Evolutionary conservation across 1,140 invertebrate genomes (phyloP).

Genomic region (Drosophila repleta): DNA sequence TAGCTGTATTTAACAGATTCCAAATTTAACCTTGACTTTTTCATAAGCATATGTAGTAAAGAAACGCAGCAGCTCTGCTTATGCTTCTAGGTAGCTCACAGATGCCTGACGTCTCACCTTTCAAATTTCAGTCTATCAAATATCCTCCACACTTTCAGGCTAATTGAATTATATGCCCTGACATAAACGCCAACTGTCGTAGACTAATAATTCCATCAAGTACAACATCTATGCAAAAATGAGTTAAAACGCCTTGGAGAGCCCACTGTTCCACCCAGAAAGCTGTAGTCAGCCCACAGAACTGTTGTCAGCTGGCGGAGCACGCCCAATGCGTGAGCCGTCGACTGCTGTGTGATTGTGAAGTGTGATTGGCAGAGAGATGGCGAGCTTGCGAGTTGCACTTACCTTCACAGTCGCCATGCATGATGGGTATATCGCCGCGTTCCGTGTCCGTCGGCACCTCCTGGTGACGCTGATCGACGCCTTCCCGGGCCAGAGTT

Average conservation of each 20-base stretch:
- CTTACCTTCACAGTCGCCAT: slow-evolving; percentile 88
- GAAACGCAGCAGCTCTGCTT: no score
- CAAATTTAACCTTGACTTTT: no score
- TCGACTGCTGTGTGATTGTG: slow-evolving; percentile 56
- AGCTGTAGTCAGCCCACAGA: slow-evolving; percentile 33
- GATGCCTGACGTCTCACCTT: not conserved
- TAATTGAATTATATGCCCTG: slow-evolving; percentile 74
- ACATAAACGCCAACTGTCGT: slow-evolving; percentile 64
- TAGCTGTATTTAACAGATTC: no score
- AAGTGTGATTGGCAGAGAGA: slow-evolving; percentile 36
- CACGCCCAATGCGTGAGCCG: slow-evolving; percentile 35
- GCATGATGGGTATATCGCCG: slow-evolving; percentile 90
- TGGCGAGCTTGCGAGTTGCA: slow-evolving; percentile 17
- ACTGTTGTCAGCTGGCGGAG: slow-evolving; percentile 27
- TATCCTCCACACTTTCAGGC: slow-evolving; percentile 12
- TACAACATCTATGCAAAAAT: slow-evolving; percentile 52
- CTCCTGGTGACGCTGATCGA: slow-evolving; percentile 70
- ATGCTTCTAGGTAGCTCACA: no score
- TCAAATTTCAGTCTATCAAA: not conserved
- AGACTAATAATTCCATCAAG: slow-evolving; percentile 61
- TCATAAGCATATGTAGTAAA: no score
- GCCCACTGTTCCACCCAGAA: slow-evolving; percentile 30
- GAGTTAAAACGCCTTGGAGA: slow-evolving; percentile 29
- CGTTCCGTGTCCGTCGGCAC: slow-evolving; percentile 84
- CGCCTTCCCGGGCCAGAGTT: slow-evolving; percentile 60